Evolutionary conservation across 2,797 vertebrate genomes (phyloP).

Genomic region (Rhodeus uyekii): DNA sequence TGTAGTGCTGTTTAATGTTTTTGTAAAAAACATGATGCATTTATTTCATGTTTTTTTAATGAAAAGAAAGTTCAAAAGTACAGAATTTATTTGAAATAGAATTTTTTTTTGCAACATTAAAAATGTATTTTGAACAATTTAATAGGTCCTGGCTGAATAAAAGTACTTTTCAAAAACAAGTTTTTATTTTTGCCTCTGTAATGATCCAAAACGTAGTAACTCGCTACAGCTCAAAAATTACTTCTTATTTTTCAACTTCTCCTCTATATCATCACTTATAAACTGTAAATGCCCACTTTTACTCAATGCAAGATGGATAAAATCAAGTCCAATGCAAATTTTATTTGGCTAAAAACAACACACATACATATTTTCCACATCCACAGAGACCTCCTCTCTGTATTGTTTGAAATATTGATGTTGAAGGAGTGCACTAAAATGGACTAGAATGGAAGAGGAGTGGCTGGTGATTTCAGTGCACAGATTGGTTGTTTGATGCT

Average conservation of each 20-base stretch:
- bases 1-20: not conserved
- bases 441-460: not conserved
- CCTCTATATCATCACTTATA: not conserved
- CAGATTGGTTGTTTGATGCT: conserved; percentile 12
- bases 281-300: not conserved
- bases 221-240: not conserved
- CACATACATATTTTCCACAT: too few species aligned
- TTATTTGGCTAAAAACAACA: not conserved
- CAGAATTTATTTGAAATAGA: not conserved
- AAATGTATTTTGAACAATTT: not conserved
- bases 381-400: not conserved
- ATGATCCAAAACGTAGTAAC: not conserved
- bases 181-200: not conserved
- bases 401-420: not conserved
- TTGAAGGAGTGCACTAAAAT: conserved; percentile 1
- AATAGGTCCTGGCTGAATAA: not conserved
- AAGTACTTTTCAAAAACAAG: not conserved
- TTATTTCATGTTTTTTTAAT: not conserved
- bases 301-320: not conserved
- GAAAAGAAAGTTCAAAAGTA: not conserved
- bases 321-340: not conserved
- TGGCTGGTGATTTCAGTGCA: conserved; percentile 5
- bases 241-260: not conserved
- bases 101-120: not conserved
- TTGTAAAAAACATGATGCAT: not conserved